Evolutionary conservation across 2,888 invertebrate genomes (phyloP).

Genomic region (Epinotia brunnichana): DNA sequence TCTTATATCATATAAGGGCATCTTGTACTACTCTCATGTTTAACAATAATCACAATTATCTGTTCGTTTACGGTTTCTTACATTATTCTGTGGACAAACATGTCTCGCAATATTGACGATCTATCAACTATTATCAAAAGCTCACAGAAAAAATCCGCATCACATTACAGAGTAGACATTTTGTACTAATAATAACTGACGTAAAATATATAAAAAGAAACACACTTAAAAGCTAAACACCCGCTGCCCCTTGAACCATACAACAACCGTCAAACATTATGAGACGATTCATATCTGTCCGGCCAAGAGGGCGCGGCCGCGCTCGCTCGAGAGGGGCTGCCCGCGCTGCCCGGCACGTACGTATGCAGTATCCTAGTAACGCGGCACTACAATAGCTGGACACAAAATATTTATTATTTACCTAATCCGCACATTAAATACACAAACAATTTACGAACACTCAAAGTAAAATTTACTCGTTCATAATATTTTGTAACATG

Average conservation of each 20-base stretch:
- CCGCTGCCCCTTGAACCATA: constrained; percentile 45
- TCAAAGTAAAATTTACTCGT: background rate
- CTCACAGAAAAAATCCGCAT: constrained; percentile 45
- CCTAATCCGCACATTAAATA: background rate
- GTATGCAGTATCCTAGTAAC: background rate
- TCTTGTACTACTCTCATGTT: constrained; percentile 42
- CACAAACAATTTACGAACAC: constrained; percentile 17
- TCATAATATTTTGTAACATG: constrained; percentile 10
- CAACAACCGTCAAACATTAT: constrained; percentile 58
- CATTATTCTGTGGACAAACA: constrained; percentile 37
- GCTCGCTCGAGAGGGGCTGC: constrained; percentile 56
- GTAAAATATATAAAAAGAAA: constrained; percentile 67
- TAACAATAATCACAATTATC: constrained; percentile 38
- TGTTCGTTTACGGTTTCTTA: constrained; percentile 40
- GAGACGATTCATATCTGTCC: constrained; percentile 63
- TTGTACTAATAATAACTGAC: constrained; percentile 71
- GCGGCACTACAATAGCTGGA: constrained; percentile 5
- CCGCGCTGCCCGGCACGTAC: background rate
- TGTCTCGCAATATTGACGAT: constrained; percentile 27
- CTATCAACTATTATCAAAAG: constrained; percentile 32
- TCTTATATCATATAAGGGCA: constrained; percentile 41
- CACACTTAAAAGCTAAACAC: constrained; percentile 64
- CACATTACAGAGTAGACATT: constrained; percentile 59
- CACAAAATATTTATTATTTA: background rate
- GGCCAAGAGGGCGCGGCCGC: constrained; percentile 61